phyloP scores from a whole-genome alignment of 2,797 vertebrate genomes.

The Microchirus variegatus region DNA sequence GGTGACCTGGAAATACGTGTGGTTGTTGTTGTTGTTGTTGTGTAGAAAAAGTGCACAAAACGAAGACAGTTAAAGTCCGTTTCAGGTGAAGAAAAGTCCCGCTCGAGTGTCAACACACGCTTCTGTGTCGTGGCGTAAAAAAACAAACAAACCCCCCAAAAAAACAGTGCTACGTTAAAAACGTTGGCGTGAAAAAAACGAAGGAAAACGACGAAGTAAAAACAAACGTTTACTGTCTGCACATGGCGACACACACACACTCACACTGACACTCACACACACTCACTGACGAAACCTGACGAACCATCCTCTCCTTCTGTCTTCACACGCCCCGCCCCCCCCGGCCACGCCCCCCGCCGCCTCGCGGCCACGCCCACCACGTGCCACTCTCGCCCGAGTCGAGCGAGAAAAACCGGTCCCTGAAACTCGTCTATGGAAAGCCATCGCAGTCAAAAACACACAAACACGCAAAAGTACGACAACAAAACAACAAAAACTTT shows the following conservation, averaged over 20 bases:
- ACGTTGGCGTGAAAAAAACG: background rate
- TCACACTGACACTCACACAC: background rate
- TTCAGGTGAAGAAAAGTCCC: too few relatives aligned
- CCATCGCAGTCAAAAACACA: too few relatives aligned
- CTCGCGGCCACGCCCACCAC: background rate
- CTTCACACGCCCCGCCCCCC: slow-evolving; percentile 2
- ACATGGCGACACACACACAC: background rate
- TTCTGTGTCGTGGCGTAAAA: background rate
- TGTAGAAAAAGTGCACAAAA: too few relatives aligned
- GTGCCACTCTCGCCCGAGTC: background rate
- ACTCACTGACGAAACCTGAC: background rate
- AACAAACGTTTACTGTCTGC: background rate
- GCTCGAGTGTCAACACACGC: too few relatives aligned
- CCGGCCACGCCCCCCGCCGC: background rate
- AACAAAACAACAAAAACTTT: too few relatives aligned
- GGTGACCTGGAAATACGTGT: slow-evolving; percentile 7
- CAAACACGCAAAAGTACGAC: too few relatives aligned
- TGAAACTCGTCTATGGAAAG: too few relatives aligned
- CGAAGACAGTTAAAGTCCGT: too few relatives aligned
- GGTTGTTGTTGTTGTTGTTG: too few relatives aligned
- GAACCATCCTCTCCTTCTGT: background rate
- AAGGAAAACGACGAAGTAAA: background rate
- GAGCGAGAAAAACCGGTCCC: slow-evolving; percentile 2
- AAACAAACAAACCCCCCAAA: background rate
- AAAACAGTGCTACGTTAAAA: too few relatives aligned